Evolutionary conservation across 2,888 invertebrate species (phyloP), one percentile per base, ranked within the genome.

Genomic region (Pyrocoelia pectoralis): DNA sequence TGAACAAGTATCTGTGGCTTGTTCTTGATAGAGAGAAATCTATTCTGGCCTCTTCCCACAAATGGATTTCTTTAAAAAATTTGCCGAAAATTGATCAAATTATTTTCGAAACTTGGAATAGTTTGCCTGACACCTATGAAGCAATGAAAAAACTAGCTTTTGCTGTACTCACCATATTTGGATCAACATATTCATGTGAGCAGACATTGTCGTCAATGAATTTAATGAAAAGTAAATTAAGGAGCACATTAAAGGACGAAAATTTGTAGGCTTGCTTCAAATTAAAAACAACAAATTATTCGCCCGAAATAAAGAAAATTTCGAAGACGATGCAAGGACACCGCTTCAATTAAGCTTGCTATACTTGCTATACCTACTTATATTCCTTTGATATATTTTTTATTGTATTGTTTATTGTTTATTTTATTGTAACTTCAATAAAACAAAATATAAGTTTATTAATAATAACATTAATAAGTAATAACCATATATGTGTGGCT

Each of bases 41-140:
- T 74, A 65, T n/a, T n/a, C n/a, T n/a, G n/a, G n/a, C n/a, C n/a
- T 66, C 8, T 56, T 63, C 51, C 65, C 64, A 70, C 56, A 70
- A 70, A 65, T 71, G 68, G 66, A 68, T 65, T 68, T 68, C 69
- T 70, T 68, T 69, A 67, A 69, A 71, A 43, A 66, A 68, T 52
- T 52, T 66, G 66, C 52, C 58, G 54, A 66, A 61, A 53, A 62
- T 58, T 61, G 64, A 61, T 38, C 56, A 55, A 60, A 29, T 69
- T 9, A 67, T 69, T 59, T 68, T 69, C 50, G 66, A 70, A 67
- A 70, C 72, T 65, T 74, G 72, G 72, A 24, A 73, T 75, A 75
- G 71, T 73, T 70, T 75, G 74, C 73, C 71, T 66, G 70, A 74
- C n/a, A n/a, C n/a, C n/a, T n/a, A 62, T 72, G 65, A 60, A 73